A percentile compares a stretch with the other conserved stretches of the same genome.
These are phyloP conservation scores for Eupithecia abbreviata DNA, from an alignment of 2,888 invertebrate species.

Conservation along the genomic window DNA sequence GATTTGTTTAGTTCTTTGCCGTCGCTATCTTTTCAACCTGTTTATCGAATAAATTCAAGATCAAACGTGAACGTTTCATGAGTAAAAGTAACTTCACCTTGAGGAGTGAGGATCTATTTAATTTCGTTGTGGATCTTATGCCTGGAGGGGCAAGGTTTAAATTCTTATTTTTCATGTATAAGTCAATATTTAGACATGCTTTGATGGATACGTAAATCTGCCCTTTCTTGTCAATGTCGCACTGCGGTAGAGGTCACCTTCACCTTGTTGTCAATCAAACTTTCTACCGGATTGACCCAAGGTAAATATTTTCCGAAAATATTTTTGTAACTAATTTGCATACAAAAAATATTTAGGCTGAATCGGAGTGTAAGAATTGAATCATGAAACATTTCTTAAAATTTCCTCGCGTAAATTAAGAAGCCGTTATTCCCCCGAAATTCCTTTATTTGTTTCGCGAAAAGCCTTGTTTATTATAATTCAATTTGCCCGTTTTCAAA, in stretches of 20 bases:
- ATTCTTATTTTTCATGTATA: neutral
- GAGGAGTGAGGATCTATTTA: neutral
- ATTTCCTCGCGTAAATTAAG: neutral
- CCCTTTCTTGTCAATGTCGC: constrained; percentile 10
- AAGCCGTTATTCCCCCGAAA: neutral
- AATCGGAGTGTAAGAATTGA: no score
- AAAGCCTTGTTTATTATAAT: neutral
- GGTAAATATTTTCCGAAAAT: constrained; percentile 13
- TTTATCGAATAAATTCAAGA: constrained; percentile 21
- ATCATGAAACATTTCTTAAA: neutral
- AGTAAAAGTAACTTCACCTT: neutral
- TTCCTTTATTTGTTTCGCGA: neutral
- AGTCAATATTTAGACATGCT: neutral
- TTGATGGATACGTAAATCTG: neutral
- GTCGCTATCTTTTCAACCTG: constrained; percentile 19
- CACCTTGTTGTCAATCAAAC: constrained; percentile 13
- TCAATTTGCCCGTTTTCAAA: neutral
- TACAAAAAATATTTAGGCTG: no score
- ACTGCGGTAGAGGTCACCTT: constrained; percentile 18
- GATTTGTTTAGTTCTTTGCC: neutral
- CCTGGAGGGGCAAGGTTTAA: neutral
- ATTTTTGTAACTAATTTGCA: neutral
- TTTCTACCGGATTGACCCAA: constrained; percentile 4
- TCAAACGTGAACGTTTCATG: constrained; percentile 6
- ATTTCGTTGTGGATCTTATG: neutral